phyloP scores from a whole-genome alignment of 1,140 invertebrate genomes.

The Rhysida immarginata region DNA sequence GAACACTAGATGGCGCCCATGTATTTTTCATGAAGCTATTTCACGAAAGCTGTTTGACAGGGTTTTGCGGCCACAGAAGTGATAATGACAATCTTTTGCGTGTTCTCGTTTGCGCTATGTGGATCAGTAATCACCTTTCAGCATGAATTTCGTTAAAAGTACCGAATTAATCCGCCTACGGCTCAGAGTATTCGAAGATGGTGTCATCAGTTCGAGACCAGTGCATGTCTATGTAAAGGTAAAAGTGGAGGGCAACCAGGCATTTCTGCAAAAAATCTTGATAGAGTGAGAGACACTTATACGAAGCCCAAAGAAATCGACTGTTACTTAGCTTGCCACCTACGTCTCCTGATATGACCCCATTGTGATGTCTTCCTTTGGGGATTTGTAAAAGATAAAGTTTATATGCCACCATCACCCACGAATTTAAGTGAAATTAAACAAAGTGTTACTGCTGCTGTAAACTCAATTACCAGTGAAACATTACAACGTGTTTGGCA shows the following conservation, averaged over 20 bases:
- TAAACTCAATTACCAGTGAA: too few relatives aligned
- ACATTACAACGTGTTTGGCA: too few relatives aligned
- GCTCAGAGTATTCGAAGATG: neutral
- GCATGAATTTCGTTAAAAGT: neutral
- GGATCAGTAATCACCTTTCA: neutral
- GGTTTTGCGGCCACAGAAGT: too few relatives aligned
- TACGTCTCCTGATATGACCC: neutral
- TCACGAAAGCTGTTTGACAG: too few relatives aligned
- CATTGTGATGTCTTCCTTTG: neutral
- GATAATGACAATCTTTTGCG: too few relatives aligned
- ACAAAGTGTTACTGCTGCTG: neutral
- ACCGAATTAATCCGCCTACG: neutral
- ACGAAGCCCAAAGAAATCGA: too few relatives aligned
- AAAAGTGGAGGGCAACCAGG: neutral
- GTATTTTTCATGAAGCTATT: too few relatives aligned
- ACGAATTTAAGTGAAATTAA: neutral
- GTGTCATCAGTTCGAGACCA: neutral
- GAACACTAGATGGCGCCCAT: too few relatives aligned
- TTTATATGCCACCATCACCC: neutral
- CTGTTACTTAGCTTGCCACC: neutral
- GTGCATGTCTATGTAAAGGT: neutral
- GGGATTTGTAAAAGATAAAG: neutral
- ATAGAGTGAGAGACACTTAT: too few relatives aligned
- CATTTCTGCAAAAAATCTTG: too few relatives aligned
- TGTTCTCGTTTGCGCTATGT: neutral